Evolutionary conservation across 2,888 invertebrate genomes (phyloP).

Genomic region (Allacma fusca): DNA sequence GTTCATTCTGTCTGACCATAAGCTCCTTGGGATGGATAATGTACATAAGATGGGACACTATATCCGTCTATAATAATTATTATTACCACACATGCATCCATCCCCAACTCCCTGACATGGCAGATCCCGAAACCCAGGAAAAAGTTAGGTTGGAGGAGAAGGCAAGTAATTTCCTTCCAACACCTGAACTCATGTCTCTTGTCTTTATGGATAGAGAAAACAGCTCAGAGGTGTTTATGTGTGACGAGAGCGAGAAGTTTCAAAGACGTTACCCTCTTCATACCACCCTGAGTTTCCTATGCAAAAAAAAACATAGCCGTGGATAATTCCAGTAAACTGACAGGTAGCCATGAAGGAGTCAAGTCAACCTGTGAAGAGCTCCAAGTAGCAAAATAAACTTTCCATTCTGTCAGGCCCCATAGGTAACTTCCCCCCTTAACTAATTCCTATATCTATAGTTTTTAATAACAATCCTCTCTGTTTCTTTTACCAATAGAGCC

Average conservation of each 20-base stretch:
- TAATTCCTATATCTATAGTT: not conserved
- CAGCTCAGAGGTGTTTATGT: constrained; percentile 26
- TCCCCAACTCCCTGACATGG: not conserved
- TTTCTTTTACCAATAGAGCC: not conserved
- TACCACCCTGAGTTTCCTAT: constrained; percentile 37
- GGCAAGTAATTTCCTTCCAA: constrained; percentile 10
- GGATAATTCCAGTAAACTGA: constrained; percentile 32
- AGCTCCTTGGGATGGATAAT: no score
- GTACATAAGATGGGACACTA: no score
- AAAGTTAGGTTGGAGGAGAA: not conserved
- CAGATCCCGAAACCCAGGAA: not conserved
- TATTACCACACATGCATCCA: no score
- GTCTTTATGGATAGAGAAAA: constrained; percentile 35
- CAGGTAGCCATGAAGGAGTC: constrained; percentile 32
- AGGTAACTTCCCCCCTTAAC: not conserved
- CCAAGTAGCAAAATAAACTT: constrained; percentile 1
- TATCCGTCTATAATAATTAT: no score
- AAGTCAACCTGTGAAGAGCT: not conserved
- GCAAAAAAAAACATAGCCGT: constrained; percentile 25
- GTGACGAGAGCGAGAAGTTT: constrained; percentile 1
- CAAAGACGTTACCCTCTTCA: constrained; percentile 21
- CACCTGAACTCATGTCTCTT: constrained; percentile 25
- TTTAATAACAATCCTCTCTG: not conserved
- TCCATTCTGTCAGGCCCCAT: not conserved
- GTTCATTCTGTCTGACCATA: not conserved